Evolutionary conservation across 1,140 invertebrate species (phyloP).

Genomic region (Drosophila yakuba): DNA sequence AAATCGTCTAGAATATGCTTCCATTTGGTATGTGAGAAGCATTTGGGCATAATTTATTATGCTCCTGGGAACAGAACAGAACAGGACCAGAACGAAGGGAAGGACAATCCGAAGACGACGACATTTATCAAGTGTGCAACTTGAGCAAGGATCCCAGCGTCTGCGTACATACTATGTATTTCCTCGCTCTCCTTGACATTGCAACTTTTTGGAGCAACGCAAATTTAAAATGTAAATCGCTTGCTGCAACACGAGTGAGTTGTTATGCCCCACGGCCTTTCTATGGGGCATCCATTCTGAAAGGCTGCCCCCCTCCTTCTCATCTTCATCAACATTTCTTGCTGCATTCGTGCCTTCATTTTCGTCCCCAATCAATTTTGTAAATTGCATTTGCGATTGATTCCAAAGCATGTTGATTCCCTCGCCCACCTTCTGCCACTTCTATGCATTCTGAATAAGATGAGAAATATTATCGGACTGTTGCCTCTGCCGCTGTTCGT

Average conservation of each 20-base stretch:
- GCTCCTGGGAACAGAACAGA: constrained; percentile 37
- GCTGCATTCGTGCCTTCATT: constrained; percentile 30
- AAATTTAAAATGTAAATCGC: constrained; percentile 74
- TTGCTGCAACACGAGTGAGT: constrained; percentile 40
- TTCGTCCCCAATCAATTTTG: constrained; percentile 70
- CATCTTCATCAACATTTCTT: constrained; percentile 28
- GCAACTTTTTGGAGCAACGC: constrained; percentile 12
- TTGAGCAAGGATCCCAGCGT: constrained; percentile 23
- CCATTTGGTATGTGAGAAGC: constrained; percentile 34
- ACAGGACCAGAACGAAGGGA: constrained; percentile 2
- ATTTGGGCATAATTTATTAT: constrained; percentile 72
- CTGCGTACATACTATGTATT: constrained; percentile 19
- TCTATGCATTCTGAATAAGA: constrained; percentile 51
- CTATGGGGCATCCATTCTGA: constrained; percentile 18
- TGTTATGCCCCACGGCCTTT: constrained; percentile 46
- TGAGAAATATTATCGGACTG: constrained; percentile 39
- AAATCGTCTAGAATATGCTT: constrained; percentile 14
- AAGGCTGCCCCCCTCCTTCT: no score
- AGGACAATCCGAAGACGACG: constrained; percentile 34
- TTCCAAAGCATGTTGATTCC: constrained; percentile 56
- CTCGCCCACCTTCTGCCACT: neutral
- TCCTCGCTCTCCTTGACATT: constrained; percentile 25
- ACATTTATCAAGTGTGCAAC: constrained; percentile 73
- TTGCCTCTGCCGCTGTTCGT: constrained; percentile 18
- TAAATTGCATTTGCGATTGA: constrained; percentile 77